Evolutionary conservation across 1,140 invertebrate species (phyloP), one percentile per base, ranked within the genome.

Genomic region (Sitodiplosis mosellana): DNA sequence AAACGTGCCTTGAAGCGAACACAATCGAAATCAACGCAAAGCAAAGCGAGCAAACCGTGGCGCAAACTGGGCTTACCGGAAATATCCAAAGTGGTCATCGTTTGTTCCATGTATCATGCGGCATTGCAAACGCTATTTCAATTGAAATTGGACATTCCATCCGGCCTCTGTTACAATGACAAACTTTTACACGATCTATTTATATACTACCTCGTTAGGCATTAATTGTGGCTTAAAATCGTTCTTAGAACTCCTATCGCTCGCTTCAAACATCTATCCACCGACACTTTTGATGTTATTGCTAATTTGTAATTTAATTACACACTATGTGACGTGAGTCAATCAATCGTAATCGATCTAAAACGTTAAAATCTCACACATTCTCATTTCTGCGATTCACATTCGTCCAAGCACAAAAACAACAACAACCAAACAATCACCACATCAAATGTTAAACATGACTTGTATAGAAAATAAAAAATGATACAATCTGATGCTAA

Each of bases 321-420:
- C 85, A n/a, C 91, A 97, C 70, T 87, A 96, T 60, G 87, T 98
- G 37, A 95, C 88, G 88, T 94, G 71, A 78, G 85, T 78, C n/a
- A n/a, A n/a, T n/a, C n/a, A n/a, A n/a, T n/a, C n/a, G n/a, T n/a
- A n/a, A n/a, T n/a, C n/a, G n/a, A n/a, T n/a, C n/a, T n/a, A n/a
- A n/a, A n/a, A n/a, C n/a, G n/a, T n/a, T n/a, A n/a, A n/a, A n/a
- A n/a, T n/a, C n/a, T n/a, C n/a, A n/a, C n/a, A n/a, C n/a, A n/a
- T n/a, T n/a, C n/a, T n/a, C n/a, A n/a, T n/a, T n/a, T n/a, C n/a
- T n/a, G n/a, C n/a, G n/a, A n/a, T n/a, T n/a, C n/a, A n/a, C n/a
- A n/a, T n/a, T n/a, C n/a, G n/a, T n/a, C n/a, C n/a, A n/a, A n/a
- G n/a, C n/a, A n/a, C n/a, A n/a, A n/a, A n/a, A n/a, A n/a, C n/a